Evolutionary conservation across 2,888 invertebrate genomes (phyloP).

Genomic region (Rhabditoides inermis): DNA sequence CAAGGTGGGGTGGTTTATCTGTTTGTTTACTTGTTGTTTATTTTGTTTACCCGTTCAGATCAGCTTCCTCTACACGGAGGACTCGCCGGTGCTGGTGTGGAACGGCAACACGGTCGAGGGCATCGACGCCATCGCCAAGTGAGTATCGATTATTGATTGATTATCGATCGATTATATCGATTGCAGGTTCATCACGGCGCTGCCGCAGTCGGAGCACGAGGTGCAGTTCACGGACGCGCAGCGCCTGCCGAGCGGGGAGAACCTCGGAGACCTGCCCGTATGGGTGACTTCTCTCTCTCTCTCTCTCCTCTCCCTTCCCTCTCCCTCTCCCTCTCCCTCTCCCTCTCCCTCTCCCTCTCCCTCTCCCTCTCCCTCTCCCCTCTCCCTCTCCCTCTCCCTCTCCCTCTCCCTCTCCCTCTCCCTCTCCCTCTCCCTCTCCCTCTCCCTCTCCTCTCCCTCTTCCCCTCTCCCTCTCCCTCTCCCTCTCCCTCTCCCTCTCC

Average conservation of each 20-base stretch:
- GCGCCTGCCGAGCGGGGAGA: slow-evolving; percentile 19
- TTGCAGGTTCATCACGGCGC: slow-evolving; percentile 67
- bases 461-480: too few species aligned
- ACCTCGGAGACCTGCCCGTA: background rate
- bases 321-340: background rate
- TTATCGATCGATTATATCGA: background rate
- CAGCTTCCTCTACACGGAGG: slow-evolving; percentile 52
- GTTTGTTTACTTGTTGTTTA: too few species aligned
- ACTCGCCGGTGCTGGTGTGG: slow-evolving; percentile 77
- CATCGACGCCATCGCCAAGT: slow-evolving; percentile 69
- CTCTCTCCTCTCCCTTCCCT: background rate
- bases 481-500: too few species aligned
- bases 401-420: too few species aligned
- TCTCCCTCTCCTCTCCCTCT: too few species aligned
- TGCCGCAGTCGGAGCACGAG: slow-evolving; percentile 73
- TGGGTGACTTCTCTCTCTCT: too few species aligned
- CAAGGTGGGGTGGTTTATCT: slow-evolving; percentile 16
- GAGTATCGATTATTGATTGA: background rate
- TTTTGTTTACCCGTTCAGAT: too few species aligned
- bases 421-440: too few species aligned
- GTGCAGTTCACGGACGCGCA: slow-evolving; percentile 77
- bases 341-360: too few species aligned
- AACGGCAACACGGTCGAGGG: slow-evolving; percentile 80
- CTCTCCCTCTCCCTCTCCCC: too few species aligned
- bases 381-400: too few species aligned